Percentiles rank a stretch among this genome's conserved stretches.
Evolutionary conservation across 2,888 invertebrate species (phyloP).

Genomic region (Cremastinae sp.): DNA sequence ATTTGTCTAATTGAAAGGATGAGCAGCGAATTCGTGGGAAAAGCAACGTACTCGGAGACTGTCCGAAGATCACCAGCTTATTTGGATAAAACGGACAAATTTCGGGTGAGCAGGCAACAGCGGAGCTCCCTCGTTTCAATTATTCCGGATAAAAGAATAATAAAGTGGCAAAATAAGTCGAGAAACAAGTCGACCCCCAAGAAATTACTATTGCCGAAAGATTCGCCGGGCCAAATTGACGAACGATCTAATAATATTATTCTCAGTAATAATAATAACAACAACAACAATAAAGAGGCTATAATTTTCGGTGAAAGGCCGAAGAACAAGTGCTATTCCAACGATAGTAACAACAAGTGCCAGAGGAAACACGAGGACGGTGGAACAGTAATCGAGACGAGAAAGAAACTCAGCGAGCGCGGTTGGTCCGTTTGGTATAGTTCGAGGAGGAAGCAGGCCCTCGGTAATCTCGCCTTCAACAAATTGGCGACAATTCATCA

Average conservation of each 20-base stretch:
- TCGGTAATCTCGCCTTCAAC: slow-evolving; percentile 68
- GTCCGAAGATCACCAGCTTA: slow-evolving; percentile 72
- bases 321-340: no score
- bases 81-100: slow-evolving; percentile 63
- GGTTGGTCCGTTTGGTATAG: slow-evolving; percentile 76
- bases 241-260: slow-evolving; percentile 31
- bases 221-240: no score
- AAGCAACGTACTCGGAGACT: slow-evolving; percentile 75
- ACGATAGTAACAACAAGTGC: no score
- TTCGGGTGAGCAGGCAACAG: slow-evolving; percentile 51
- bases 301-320: no score
- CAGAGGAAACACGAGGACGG: slow-evolving; percentile 62
- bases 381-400: slow-evolving; percentile 59
- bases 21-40: slow-evolving; percentile 59
- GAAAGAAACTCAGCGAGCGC: slow-evolving; percentile 68
- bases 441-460: slow-evolving; percentile 70
- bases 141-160: no score
- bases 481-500: slow-evolving; percentile 73
- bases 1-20: slow-evolving; percentile 56
- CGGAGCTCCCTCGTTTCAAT: no score
- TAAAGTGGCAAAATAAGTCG: no score
- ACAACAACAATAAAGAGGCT: no score
- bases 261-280: no score
- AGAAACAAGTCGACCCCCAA: slow-evolving; percentile 58
- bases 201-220: no score